Evolutionary conservation across 2,113 vertebrate species (phyloP), one percentile per base, ranked within the genome.

Genomic region (Alectura lathami): DNA sequence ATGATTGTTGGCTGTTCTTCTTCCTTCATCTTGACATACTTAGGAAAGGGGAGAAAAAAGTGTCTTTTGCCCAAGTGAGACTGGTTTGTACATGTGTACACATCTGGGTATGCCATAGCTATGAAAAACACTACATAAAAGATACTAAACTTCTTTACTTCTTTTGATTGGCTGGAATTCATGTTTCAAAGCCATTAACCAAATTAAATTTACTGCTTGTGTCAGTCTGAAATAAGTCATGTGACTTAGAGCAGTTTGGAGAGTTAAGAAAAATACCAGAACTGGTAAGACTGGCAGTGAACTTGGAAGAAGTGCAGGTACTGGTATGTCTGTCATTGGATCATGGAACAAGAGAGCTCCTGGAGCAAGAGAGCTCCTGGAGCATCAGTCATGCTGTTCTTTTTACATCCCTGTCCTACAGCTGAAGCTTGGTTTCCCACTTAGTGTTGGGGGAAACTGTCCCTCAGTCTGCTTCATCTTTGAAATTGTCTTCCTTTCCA

Each of bases 361-460:
- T 34, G 80, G 12, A 30, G 16, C 34, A 38, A 18, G 30, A 9
- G 32, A 60, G 36, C 6, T 23, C 45, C 30, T 34, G 80, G 12
- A 30, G 16, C 34, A 38, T 8, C 59, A 59, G 34, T 24, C 32
- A 51, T 29, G 0, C 32, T 38, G 0, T 4, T 29, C 17, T 48
- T 77, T 77, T 32, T 18, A 16, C 8, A 3, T 6, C 10, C 17
- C 26, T 43, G 23, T 50, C 6, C 22, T 76, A 26, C 50, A 23
- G 6, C 6, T 34, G 47, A 38, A 83, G 7, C 20, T 57, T 82
- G 27, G 14, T 15, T 24, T 84, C 13, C 6, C 5, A 1, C 14
- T 27, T 53, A 21, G 11, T 83, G 15, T 20, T 16, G 47, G 5
- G 15, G 67, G 22, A 57, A 30, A 27, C 13, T 54, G 23, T 4